phyloP scores from a whole-genome alignment of 1,140 invertebrate genomes.

The Drosophila triauraria region DNA sequence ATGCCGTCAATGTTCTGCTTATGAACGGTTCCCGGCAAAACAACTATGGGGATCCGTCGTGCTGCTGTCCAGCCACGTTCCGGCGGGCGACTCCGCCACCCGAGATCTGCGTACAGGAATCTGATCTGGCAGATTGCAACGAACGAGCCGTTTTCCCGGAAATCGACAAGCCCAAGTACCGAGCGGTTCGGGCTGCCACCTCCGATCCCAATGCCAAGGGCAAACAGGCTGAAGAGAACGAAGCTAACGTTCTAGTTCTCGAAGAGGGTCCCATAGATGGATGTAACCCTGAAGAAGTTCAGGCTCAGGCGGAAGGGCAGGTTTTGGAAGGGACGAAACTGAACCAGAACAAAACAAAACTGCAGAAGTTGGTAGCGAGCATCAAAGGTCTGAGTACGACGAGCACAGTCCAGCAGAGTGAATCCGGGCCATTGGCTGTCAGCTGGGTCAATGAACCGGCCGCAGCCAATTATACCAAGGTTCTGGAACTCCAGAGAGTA shows the following conservation, averaged over 20 bases:
- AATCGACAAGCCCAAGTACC: conserved; percentile 44
- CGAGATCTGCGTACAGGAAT: conserved; percentile 53
- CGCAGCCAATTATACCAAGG: conserved; percentile 13
- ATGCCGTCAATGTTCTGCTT: conserved; percentile 55
- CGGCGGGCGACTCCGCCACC: conserved; percentile 3
- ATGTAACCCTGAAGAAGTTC: not conserved
- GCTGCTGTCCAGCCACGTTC: conserved; percentile 2
- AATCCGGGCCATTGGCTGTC: no score
- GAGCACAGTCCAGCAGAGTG: not conserved
- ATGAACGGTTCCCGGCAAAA: conserved; percentile 30
- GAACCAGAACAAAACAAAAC: not conserved
- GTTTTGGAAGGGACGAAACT: not conserved
- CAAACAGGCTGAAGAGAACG: not conserved
- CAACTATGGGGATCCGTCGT: conserved; percentile 1
- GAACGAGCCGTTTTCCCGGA: conserved; percentile 44
- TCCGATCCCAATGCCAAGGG: not conserved
- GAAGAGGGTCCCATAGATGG: not conserved
- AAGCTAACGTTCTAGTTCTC: conserved; percentile 46
- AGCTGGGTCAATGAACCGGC: conserved; percentile 4
- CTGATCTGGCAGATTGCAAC: conserved; percentile 30
- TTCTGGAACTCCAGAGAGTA: conserved; percentile 20
- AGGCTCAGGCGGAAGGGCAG: not conserved
- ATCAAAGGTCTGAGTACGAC: not conserved
- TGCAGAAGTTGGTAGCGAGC: not conserved
- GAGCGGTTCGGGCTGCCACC: conserved; percentile 35